Evolutionary conservation across 1,140 invertebrate species (phyloP).

Genomic region (Aphis craccivora): DNA sequence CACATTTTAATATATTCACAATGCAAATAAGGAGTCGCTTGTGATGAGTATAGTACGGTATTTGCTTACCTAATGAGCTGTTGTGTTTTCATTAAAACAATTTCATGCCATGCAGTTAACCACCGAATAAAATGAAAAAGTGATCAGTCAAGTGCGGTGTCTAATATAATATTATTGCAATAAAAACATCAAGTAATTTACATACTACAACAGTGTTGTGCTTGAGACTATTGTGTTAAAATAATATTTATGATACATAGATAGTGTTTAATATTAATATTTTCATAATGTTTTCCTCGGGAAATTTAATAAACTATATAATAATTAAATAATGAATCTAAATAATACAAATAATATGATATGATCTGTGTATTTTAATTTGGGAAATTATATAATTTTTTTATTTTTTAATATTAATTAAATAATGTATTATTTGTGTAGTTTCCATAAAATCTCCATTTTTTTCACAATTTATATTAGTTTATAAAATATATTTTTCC

Average conservation of each 20-base stretch:
- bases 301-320: neutral
- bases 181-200: conserved; percentile 5
- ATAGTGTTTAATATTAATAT: neutral
- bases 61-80: conserved; percentile 18
- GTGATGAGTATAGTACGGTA: conserved; percentile 17
- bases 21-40: neutral
- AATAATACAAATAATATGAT: neutral
- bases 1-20: conserved; percentile 17
- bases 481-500: neutral
- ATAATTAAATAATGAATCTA: neutral
- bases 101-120: neutral
- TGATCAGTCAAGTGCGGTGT: neutral
- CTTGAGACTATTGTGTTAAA: conserved; percentile 9
- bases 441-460: too few relatives aligned
- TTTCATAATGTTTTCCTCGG: neutral
- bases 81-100: conserved; percentile 27
- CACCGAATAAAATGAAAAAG: conserved; percentile 5
- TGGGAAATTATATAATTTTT: neutral
- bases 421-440: too few relatives aligned
- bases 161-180: neutral
- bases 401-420: too few relatives aligned
- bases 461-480: neutral
- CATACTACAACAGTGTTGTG: neutral
- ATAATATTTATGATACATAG: neutral
- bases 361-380: neutral